These are phyloP conservation scores for Hemaris fuciformis DNA, from an alignment of 2,888 invertebrate species.

Conservation along the genomic window DNA sequence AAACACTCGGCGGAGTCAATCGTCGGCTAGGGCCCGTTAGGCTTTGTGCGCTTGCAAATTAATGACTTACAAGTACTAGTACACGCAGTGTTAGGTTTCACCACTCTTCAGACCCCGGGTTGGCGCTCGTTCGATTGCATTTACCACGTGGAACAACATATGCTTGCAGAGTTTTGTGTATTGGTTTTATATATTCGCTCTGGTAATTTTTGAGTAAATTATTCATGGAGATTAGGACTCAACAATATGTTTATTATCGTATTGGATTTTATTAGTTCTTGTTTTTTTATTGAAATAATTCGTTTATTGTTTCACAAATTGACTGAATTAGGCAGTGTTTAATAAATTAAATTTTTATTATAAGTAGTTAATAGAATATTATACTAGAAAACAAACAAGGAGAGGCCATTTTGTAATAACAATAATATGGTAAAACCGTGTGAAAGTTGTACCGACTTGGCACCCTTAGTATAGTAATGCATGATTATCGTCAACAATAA, in stretches of 20 bases:
- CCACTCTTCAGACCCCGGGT: constrained; percentile 30
- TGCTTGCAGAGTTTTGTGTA: not conserved
- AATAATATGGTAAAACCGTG: constrained; percentile 60
- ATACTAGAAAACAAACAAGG: too few relatives aligned
- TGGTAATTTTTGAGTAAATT: too few relatives aligned
- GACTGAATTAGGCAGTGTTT: too few relatives aligned
- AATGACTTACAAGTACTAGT: constrained; percentile 58
- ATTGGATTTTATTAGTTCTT: not conserved
- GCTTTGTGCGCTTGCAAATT: constrained; percentile 73
- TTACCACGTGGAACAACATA: constrained; percentile 3
- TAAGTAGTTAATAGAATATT: too few relatives aligned
- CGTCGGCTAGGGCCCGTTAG: constrained; percentile 50
- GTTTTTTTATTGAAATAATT: not conserved
- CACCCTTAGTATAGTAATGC: constrained; percentile 61
- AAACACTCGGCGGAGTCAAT: constrained; percentile 77
- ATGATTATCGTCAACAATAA: constrained; percentile 63
- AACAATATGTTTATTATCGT: not conserved
- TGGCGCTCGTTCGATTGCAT: constrained; percentile 1
- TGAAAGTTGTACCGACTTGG: constrained; percentile 57
- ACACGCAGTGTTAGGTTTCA: constrained; percentile 55
- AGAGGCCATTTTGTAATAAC: not conserved
- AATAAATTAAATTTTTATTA: too few relatives aligned
- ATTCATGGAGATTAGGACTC: not conserved
- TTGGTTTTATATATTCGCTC: too few relatives aligned
- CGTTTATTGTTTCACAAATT: too few relatives aligned